Evolutionary conservation across 2,113 vertebrate species (phyloP).

Genomic region (Neodon shergylaensis): DNA sequence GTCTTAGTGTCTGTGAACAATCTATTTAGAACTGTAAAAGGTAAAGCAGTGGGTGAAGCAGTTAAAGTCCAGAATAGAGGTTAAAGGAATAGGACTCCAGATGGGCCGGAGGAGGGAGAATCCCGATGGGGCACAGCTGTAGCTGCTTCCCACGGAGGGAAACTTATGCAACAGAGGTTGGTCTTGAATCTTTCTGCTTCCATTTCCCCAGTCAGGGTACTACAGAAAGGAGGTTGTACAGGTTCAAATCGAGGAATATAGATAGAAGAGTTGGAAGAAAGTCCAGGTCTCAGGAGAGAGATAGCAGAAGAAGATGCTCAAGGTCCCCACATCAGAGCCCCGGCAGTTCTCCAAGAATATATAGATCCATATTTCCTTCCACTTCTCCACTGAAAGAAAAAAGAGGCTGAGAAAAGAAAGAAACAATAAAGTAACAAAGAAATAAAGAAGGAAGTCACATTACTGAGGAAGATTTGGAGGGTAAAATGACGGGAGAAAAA

Average conservation of each 20-base stretch:
- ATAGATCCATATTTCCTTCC: conserved; percentile 91
- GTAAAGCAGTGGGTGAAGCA: background rate
- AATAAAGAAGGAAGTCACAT: background rate
- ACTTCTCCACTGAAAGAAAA: conserved; percentile 81
- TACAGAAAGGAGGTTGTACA: background rate
- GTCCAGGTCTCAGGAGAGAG: background rate
- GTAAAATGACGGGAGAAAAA: background rate
- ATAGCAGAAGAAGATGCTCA: background rate
- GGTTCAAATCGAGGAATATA: background rate
- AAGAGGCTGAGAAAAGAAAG: background rate
- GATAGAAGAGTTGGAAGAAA: background rate
- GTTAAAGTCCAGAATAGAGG: background rate
- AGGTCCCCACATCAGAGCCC: background rate
- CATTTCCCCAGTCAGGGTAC: background rate
- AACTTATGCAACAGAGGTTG: background rate
- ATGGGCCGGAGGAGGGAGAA: background rate
- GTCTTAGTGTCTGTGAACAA: background rate
- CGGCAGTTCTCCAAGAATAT: conserved; percentile 91
- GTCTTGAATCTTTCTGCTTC: background rate
- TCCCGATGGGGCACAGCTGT: too few species aligned
- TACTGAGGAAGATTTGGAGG: background rate
- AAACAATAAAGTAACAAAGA: background rate
- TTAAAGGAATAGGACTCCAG: background rate
- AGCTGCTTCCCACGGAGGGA: background rate
- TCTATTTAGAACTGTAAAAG: background rate